Evolutionary conservation across 30 jellyfish, hydroid and myxozoan genomes (phyloP), one percentile per base, ranked within the genome.

Genomic region (Pseudorhiza aurosa): DNA sequence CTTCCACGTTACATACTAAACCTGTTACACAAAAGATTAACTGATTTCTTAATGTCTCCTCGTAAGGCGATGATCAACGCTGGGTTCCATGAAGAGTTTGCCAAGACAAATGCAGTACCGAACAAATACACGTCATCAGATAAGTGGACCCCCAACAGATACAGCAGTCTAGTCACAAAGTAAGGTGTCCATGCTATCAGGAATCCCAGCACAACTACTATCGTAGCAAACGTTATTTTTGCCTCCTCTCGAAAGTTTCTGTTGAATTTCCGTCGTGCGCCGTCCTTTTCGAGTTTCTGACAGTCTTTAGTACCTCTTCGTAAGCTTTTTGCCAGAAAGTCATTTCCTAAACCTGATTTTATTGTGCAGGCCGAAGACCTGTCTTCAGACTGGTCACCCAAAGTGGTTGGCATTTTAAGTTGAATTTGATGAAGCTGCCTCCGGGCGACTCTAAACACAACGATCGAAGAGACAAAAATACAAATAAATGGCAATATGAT

Each of bases 41-140:
- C 74, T 19, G 82, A 35, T 74, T 60, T 59, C 24, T 88, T 32
- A 24, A 84, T 9, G 30, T 84, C 95, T 26, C 39, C 49, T 72
- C 95, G 65, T 58, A 84, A 47, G 0, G 36, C 12, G 11, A 84
- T 35, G 30, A 84, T 30, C 65, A 84, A 51, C 8, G 72, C n/a
- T 18, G 95, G 95, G 49, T 84, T 84, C 95, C 95, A 84, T 4
- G 95, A 81, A 12, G 95, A 84, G 47, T 84, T 58, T 0, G 75
- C 82, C 19, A 84, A 71, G 39, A 74, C 83, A 42, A 84, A 84
- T 8, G 67, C 85, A 11, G 95, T 84, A 4, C 88, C 83, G 44
- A 70, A 84, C 63, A 63, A 57, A 65, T 84, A 58, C 26, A 84
- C 63, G n/a, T 73, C 83, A 65, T 60, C 44, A 0, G 87, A 40